Evolutionary conservation across 2,797 vertebrate genomes (phyloP), one percentile per base, ranked within the genome.

Genomic region (Sparidentex hasta): DNA sequence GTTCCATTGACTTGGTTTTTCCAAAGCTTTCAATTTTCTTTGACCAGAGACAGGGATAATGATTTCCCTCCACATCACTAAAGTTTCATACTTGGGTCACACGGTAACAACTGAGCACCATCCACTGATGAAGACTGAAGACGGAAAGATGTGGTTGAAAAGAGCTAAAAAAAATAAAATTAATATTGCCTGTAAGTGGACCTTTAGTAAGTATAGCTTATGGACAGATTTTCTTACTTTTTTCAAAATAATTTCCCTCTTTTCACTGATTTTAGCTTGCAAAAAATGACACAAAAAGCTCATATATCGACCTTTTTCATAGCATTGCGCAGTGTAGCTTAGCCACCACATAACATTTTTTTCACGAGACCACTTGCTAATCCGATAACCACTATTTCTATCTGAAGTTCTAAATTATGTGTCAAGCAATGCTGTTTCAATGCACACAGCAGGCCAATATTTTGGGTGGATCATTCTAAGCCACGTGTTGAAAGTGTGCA

Each of bases 401-500:
- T 71, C 11, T 64, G 7, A 65, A 67, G 55, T 68, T 62, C n/a
- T 43, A 21, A 64, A 51, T 78, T 67, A 59, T 44, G 47, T 41
- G 52, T 56, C 48, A 25, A 38, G 13, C 55, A 63, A 55, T 20
- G 11, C 23, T 56, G 64, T 68, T 76, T 56, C 46, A 50, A 41
- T 3, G 17, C 8, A 43, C 18, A 18, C 17, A 27, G 33, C 27
- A 20, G 23, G 61, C 16, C n/a, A 14, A 29, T 64, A 12, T 48
- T 44, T 29, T 41, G 41, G 20, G 5, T 18, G 25, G 7, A 64
- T 6, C 41, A 29, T 62, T 33, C 66, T 65, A 7, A 48, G 2
- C 7, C 23, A 0, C 41, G 27, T 47, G 61, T 52, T 71, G 11
- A 18, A 59, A 77, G 46, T 57, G 21, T 46, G 38, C 5, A 2